Conservation (phyloP, 2,888 invertebrate genomes). For the Lasioglossum zephyrum region DNA sequence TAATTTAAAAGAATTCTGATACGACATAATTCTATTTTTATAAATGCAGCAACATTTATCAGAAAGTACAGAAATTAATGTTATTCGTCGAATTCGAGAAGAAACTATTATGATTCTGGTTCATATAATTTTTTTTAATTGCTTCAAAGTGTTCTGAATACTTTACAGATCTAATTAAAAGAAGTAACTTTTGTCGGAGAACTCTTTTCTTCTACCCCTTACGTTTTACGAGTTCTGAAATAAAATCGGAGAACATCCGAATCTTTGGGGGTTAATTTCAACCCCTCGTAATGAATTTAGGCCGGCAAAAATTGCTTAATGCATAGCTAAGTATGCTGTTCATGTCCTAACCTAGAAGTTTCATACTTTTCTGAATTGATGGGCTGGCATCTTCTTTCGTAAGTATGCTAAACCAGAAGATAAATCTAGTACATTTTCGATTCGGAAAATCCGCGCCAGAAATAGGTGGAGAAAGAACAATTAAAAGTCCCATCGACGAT, state of each 20-base stretch:
- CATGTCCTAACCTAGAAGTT: background rate
- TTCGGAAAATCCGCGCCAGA: background rate
- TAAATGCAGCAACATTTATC: too few relatives aligned
- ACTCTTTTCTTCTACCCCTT: background rate
- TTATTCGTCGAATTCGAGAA: too few relatives aligned
- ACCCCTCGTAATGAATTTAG: background rate
- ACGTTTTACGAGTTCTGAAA: background rate
- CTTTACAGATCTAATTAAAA: background rate
- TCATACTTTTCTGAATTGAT: background rate
- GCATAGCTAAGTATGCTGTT: constrained; percentile 1
- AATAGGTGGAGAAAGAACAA: background rate
- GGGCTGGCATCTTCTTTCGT: too few relatives aligned
- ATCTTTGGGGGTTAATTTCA: background rate
- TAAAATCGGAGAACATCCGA: background rate
- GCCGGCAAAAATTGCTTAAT: background rate
- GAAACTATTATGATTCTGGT: too few relatives aligned
- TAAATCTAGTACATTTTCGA: background rate
- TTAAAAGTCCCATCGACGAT: background rate
- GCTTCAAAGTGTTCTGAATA: background rate
- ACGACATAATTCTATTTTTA: too few relatives aligned
- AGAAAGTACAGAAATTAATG: too few relatives aligned
- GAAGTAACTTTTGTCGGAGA: background rate
- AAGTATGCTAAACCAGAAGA: background rate
- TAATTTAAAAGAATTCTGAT: too few relatives aligned
- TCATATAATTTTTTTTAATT: too few relatives aligned